Conservation (phyloP, 2,888 invertebrate genomes). For the Oscheius myriophilus region DNA sequence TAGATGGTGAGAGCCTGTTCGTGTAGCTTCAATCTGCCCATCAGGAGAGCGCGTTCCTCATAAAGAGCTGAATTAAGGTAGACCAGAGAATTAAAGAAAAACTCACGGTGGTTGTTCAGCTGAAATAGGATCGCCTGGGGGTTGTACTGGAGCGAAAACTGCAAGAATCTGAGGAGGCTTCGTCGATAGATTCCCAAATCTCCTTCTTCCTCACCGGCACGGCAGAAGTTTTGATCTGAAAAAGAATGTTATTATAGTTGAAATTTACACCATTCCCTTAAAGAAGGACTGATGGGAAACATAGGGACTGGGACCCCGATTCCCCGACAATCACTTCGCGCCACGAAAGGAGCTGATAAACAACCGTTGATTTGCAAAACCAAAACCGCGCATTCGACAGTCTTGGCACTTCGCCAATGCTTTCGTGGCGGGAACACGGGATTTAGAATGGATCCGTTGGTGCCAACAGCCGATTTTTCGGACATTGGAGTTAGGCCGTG, state of each 20-base stretch:
- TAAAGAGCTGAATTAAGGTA: slow-evolving; percentile 76
- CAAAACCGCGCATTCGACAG: too few species aligned
- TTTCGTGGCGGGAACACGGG: too few species aligned
- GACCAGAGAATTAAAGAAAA: not conserved
- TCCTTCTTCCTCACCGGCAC: slow-evolving; percentile 73
- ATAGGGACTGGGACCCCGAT: not conserved
- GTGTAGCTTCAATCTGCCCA: slow-evolving; percentile 89
- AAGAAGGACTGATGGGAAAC: not conserved
- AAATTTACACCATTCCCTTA: slow-evolving; percentile 6
- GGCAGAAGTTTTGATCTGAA: slow-evolving; percentile 71
- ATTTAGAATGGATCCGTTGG: too few species aligned
- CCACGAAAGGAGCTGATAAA: too few species aligned
- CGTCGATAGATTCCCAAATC: slow-evolving; percentile 76
- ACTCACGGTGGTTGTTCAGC: slow-evolving; percentile 54
- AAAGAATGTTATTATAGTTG: not conserved
- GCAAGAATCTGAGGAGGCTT: slow-evolving; percentile 75
- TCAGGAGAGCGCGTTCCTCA: slow-evolving; percentile 92
- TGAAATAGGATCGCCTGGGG: slow-evolving; percentile 60
- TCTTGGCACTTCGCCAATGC: too few species aligned
- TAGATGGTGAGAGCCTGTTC: slow-evolving; percentile 92
- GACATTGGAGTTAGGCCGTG: too few species aligned
- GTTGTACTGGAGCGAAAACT: slow-evolving; percentile 57
- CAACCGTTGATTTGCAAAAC: too few species aligned
- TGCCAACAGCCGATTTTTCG: too few species aligned
- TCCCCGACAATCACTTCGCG: too few species aligned